Evolutionary conservation across 2,888 invertebrate genomes (phyloP).

Genomic region (Pelosia muscerda): DNA sequence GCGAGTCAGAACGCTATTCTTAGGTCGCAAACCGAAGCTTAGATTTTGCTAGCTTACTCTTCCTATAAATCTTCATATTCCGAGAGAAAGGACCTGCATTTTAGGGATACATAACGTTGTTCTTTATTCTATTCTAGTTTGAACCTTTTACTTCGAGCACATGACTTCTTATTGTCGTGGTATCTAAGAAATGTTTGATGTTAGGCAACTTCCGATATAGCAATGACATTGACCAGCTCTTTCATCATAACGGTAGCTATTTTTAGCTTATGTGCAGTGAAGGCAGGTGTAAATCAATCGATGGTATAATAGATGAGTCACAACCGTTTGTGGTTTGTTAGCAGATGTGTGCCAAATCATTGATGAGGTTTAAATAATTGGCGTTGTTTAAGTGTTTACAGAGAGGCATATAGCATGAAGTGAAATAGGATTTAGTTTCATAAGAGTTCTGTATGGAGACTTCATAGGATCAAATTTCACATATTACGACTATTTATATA

Average conservation of each 20-base stretch:
- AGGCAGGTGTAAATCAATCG: slow-evolving; percentile 47
- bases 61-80: too few relatives aligned
- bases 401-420: slow-evolving; percentile 6
- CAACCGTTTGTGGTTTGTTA: slow-evolving; percentile 35
- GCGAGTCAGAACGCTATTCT: too few relatives aligned
- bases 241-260: slow-evolving; percentile 43
- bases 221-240: slow-evolving; percentile 47
- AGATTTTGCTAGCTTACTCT: too few relatives aligned
- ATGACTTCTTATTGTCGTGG: background rate
- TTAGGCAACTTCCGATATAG: slow-evolving; percentile 34
- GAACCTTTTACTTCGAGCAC: background rate
- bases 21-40: too few relatives aligned
- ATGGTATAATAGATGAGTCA: slow-evolving; percentile 39
- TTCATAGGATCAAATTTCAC: too few relatives aligned
- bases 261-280: slow-evolving; percentile 50
- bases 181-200: slow-evolving; percentile 8
- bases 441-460: background rate
- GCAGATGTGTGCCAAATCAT: slow-evolving; percentile 37
- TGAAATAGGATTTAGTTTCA: background rate
- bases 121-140: background rate
- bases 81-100: too few relatives aligned
- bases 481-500: background rate
- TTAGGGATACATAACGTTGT: background rate
- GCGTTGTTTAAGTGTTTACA: slow-evolving; percentile 12
- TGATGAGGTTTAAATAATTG: slow-evolving; percentile 34